Conservation (phyloP, 2,797 vertebrate species). For the Arctocebus calabarensis region DNA sequence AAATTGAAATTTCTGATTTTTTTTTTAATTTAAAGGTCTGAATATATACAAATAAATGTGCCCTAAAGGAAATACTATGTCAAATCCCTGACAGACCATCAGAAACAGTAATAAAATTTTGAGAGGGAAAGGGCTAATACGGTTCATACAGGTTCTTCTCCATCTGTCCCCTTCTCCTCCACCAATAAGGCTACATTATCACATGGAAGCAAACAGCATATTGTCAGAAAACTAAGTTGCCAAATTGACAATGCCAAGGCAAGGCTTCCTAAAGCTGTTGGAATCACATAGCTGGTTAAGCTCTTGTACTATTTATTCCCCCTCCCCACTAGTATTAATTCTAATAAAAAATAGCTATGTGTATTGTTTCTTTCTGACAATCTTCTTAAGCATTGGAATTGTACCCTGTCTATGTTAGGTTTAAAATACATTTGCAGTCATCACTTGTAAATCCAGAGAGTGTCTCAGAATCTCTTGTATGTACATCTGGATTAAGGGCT, state of each 20-base stretch:
- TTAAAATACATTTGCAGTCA: background rate
- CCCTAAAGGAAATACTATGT: background rate
- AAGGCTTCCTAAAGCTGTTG: background rate
- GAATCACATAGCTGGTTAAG: background rate
- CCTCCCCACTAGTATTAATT: background rate
- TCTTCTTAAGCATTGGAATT: background rate
- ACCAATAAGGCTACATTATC: background rate
- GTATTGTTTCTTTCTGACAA: background rate
- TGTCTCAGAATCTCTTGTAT: background rate
- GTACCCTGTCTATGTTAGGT: background rate
- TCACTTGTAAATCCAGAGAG: background rate
- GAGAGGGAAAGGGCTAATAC: background rate
- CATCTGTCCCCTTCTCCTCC: background rate
- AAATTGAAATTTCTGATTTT: background rate
- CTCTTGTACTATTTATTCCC: background rate
- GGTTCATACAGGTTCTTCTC: background rate
- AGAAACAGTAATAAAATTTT: background rate
- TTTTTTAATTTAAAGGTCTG: background rate
- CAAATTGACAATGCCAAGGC: background rate
- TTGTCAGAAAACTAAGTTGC: slow-evolving; percentile 4
- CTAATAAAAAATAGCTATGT: background rate
- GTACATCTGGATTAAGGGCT: background rate
- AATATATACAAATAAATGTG: background rate
- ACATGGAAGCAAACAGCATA: slow-evolving; percentile 1
- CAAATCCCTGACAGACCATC: background rate